Evolutionary conservation across 2,888 invertebrate species (phyloP), one percentile per base, ranked within the genome.

Genomic region (Lasioglossum figueresi): DNA sequence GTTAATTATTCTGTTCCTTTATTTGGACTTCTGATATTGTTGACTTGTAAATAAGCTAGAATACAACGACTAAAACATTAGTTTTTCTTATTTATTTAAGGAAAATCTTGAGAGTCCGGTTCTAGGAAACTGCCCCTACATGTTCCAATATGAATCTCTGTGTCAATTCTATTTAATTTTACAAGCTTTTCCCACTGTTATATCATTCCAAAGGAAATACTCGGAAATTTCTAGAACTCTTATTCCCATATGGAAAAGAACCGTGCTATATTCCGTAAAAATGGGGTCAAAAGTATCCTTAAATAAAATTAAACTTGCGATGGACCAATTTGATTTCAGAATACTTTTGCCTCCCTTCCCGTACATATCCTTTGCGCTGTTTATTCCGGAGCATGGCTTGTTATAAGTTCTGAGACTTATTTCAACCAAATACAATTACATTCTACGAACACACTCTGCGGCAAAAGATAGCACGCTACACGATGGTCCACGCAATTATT

Each of bases 341-440:
- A 63, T 63, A 63, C 31, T 63, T 63, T 63, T 63, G 31, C 63
- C 5, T 31, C 31, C 31, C 27, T 63, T 16, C 31, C 16, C 31
- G 1, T 27, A 63, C 31, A 31, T 63, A 31, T 63, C 31, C 63
- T 63, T 63, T 59, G 31, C 31, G 31, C 63, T 31, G 31, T 31
- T 63, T 63, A 63, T 63, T 31, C 63, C 31, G 63, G 0, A 63
- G 63, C 16, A 31, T 12, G 16, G 27, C 63, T 63, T 31, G 63
- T 63, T 63, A 63, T 63, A 63, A 63, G 63, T 63, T 63, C 14
- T 1, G 31, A 63, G 27, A 63, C 63, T 63, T 63, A 63, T 63
- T 63, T 31, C 27, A 5, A 59, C 27, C 5, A 27, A 27, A 59
- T 14, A 27, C 45, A 45, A 45, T 59, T 27, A 27, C 59, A 59